Base-by-base conservation (phyloP, 2,797 vertebrate genomes). In the Phoeniculus purpureus region DNA sequence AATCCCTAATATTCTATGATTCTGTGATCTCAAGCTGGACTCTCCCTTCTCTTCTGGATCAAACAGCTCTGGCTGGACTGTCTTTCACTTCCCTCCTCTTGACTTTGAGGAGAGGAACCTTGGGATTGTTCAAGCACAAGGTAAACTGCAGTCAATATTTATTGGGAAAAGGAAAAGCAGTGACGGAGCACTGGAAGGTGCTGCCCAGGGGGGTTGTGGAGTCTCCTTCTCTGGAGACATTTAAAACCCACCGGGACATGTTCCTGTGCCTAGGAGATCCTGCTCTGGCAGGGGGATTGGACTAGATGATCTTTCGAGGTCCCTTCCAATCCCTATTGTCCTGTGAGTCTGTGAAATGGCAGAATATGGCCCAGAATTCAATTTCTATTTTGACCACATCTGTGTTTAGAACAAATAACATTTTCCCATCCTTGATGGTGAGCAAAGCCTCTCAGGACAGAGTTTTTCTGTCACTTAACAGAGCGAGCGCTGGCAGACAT, bases 371-470 rank as follows among this genome's bases (percentile, higher is more conserved):
- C 70, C 56, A 61, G 70, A 75, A 91, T 88, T 88, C 13, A 8
- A 75, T 62, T 91, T 90, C 90, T 93, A 89, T 93, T 92, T 95
- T 93, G 90, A 75, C 40, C 23, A 70, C 27, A 68, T 76, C 67
- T 81, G 64, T 78, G 74, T 85, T 85, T 64, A 89, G 82, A 62
- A 68, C 61, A 94, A 92, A 91, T 65, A 91, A 58, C 21, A 58
- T 68, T 88, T 86, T 94, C 54, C 15, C 5, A 54, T 81, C 31
- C 31, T 86, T 68, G 61, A 34, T 65, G 51, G 26, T 73, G 56
- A 91, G 61, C 23, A 74, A 80, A 89, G 16, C 54, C 37, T 86
- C 47, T 85, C 65, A 74, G 86, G 60, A 73, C 9, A 34, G 26
- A 72, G 10, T 43, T 67, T 86, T 79, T 79, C 62, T 76, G 1